Percentiles rank a stretch among this genome's conserved stretches.
These are phyloP conservation scores for Hydrochoerus hydrochaeris DNA, from an alignment of 2,113 vertebrate species.

Conservation along the genomic window DNA sequence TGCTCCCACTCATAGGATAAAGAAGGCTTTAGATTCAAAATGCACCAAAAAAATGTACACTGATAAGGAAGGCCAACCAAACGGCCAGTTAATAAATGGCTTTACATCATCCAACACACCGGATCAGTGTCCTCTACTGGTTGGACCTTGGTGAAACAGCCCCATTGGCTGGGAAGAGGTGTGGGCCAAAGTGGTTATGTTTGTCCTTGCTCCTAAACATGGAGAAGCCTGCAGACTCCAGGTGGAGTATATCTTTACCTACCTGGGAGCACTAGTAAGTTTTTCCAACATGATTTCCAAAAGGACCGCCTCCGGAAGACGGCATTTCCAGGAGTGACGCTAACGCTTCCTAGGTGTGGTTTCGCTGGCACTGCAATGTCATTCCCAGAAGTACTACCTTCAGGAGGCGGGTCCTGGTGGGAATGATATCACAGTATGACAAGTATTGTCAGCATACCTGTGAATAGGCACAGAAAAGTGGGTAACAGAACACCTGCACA, in stretches of 20 bases:
- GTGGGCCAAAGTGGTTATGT: rapidly evolving
- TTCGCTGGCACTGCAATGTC: slow-evolving; percentile 86
- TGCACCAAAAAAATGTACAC: rapidly evolving
- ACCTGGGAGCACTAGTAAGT: slow-evolving; percentile 87
- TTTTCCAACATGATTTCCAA: slow-evolving; percentile 88
- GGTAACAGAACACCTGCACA: slow-evolving; percentile 75
- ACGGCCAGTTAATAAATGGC: rapidly evolving
- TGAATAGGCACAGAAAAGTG: slow-evolving; percentile 80
- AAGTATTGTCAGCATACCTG: slow-evolving; percentile 84
- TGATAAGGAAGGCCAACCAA: no score
- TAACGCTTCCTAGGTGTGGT: slow-evolving; percentile 85
- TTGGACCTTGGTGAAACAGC: neutral
- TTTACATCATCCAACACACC: rapidly evolving
- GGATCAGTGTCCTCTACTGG: rapidly evolving
- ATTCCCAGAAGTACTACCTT: slow-evolving; percentile 89
- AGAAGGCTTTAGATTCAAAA: neutral
- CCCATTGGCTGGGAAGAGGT: neutral
- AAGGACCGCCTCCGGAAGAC: slow-evolving; percentile 89
- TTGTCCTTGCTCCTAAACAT: neutral
- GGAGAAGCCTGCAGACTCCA: slow-evolving; percentile 63
- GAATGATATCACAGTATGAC: slow-evolving; percentile 88
- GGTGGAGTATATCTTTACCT: slow-evolving; percentile 84
- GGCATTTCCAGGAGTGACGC: slow-evolving; percentile 88
- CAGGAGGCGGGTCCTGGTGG: slow-evolving; percentile 89
- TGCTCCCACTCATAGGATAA: neutral